These are phyloP conservation scores for Phortica variegata DNA, from an alignment of 1,140 invertebrate genomes.

Conservation along the genomic window DNA sequence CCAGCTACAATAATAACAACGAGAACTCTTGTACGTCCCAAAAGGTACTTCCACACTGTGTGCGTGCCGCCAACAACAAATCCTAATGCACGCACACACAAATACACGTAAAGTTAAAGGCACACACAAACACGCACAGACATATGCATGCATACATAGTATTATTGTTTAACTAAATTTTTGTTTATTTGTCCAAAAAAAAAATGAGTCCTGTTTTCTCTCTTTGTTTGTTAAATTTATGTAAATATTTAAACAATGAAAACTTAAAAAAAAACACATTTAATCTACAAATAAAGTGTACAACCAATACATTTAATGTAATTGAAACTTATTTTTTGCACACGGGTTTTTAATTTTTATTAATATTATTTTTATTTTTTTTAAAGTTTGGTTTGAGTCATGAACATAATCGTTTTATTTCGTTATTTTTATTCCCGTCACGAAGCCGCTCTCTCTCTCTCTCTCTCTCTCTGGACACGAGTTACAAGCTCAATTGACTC, in stretches of 20 bases:
- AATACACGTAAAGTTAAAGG: slow-evolving; percentile 17
- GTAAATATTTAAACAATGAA: slow-evolving; percentile 55
- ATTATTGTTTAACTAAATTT: slow-evolving; percentile 55
- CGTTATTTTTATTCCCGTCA: too few relatives aligned
- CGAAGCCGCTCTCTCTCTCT: slow-evolving; percentile 4
- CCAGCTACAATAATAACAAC: slow-evolving; percentile 18
- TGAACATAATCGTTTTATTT: too few relatives aligned
- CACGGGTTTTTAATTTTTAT: not conserved
- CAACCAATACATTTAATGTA: slow-evolving; percentile 55
- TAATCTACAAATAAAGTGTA: slow-evolving; percentile 55
- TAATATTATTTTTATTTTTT: not conserved
- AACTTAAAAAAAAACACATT: slow-evolving; percentile 21
- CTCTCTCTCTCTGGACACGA: not conserved
- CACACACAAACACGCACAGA: slow-evolving; percentile 10
- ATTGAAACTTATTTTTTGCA: slow-evolving; percentile 20
- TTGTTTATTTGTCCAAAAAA: slow-evolving; percentile 51
- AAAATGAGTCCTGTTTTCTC: slow-evolving; percentile 37
- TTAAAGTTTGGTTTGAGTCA: too few relatives aligned
- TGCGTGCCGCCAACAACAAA: too few relatives aligned
- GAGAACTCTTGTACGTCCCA: slow-evolving; percentile 40
- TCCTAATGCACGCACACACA: slow-evolving; percentile 7
- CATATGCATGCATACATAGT: slow-evolving; percentile 49
- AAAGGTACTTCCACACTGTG: slow-evolving; percentile 39
- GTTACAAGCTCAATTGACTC: too few relatives aligned
- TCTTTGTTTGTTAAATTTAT: slow-evolving; percentile 54